A percentile compares a stretch with the other conserved stretches of the same genome.
Conservation (phyloP, 2,888 invertebrate species). For the Campoplex capitator region DNA sequence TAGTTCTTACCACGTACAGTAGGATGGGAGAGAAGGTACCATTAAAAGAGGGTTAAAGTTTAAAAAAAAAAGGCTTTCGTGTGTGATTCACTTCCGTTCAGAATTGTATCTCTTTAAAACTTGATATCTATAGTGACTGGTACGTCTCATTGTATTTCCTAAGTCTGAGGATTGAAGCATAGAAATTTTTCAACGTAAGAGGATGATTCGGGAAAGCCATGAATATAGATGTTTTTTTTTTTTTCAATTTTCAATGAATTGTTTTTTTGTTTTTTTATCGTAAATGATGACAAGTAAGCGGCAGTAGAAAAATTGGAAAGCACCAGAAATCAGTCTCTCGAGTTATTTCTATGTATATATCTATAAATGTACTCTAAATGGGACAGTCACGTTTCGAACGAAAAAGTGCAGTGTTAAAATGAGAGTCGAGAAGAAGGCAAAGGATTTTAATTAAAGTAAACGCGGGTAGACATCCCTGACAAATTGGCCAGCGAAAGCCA, state of each 20-base stretch:
- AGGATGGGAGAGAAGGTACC: background rate
- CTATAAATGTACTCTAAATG: slow-evolving; percentile 16
- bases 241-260: too few relatives aligned
- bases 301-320: background rate
- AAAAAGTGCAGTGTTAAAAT: slow-evolving; percentile 51
- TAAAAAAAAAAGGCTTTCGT: background rate
- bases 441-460: slow-evolving; percentile 72
- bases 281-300: background rate
- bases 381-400: slow-evolving; percentile 62
- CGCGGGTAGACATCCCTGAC: slow-evolving; percentile 69
- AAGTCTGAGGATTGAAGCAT: background rate
- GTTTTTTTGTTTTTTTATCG: background rate
- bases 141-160: background rate
- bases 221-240: background rate
- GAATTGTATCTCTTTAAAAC: background rate
- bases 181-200: background rate
- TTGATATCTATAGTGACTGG: background rate
- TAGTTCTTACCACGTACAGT: background rate
- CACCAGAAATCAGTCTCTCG: slow-evolving; percentile 16
- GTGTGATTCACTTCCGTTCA: background rate
- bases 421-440: slow-evolving; percentile 61
- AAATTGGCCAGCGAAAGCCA: slow-evolving; percentile 69
- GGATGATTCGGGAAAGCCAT: background rate
- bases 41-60: background rate
- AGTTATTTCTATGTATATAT: background rate